A percentile compares a stretch with the other conserved stretches of the same genome.
Evolutionary conservation across 2,113 vertebrate genomes (phyloP).

Genomic region (Datnioides undecimradiatus): DNA sequence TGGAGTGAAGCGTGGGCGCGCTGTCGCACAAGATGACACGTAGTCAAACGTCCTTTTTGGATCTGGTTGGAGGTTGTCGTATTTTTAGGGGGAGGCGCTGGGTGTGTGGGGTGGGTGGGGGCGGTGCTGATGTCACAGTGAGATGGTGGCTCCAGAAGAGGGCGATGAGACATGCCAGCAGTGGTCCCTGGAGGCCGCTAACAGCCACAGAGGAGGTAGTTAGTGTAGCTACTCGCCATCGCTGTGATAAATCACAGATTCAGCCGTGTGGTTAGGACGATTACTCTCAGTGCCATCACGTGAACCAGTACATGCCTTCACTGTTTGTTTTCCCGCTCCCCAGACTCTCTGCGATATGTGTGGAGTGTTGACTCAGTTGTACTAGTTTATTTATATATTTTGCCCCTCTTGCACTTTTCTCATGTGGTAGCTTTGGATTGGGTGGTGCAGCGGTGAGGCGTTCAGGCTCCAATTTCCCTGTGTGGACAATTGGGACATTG

Average conservation of each 20-base stretch:
- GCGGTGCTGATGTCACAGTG: constrained; percentile 53
- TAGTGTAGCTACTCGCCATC: constrained; percentile 39
- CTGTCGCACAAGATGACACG: constrained; percentile 61
- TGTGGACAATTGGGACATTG: constrained; percentile 36
- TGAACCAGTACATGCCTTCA: constrained; percentile 45
- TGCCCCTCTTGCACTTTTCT: constrained; percentile 70
- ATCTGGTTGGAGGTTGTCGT: constrained; percentile 44
- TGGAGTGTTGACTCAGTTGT: constrained; percentile 69
- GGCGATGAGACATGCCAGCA: constrained; percentile 27
- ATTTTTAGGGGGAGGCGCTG: constrained; percentile 23
- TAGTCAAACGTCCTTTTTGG: constrained; percentile 54
- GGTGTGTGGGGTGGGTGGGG: too few species aligned
- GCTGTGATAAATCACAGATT: constrained; percentile 69
- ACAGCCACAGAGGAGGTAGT: constrained; percentile 39
- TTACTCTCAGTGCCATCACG: constrained; percentile 62
- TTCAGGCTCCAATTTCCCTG: constrained; percentile 52
- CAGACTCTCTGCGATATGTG: constrained; percentile 27
- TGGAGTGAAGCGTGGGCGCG: constrained; percentile 60
- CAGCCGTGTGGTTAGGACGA: constrained; percentile 48
- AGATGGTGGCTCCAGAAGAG: constrained; percentile 35
- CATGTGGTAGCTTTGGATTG: constrained; percentile 29
- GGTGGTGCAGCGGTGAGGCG: constrained; percentile 31
- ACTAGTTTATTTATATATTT: constrained; percentile 75
- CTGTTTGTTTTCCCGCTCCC: constrained; percentile 60
- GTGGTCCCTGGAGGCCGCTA: constrained; percentile 10